phyloP scores from a whole-genome alignment of 2,113 vertebrate genomes.

The Clarias gariepinus region DNA sequence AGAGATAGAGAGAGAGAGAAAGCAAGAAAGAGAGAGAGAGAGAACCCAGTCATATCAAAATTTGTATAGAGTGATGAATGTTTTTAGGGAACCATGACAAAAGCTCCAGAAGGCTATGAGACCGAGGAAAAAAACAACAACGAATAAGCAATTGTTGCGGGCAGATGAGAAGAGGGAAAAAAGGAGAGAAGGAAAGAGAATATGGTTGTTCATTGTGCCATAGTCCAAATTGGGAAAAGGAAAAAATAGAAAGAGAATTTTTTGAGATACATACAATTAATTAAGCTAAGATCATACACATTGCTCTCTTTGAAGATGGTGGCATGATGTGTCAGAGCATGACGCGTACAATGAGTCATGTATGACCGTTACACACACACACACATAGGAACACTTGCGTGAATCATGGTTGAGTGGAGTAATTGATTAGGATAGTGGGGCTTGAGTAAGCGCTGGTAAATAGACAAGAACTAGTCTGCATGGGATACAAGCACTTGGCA shows the following conservation, averaged over 20 bases:
- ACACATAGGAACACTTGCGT: background rate
- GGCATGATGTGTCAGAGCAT: slow-evolving; percentile 1
- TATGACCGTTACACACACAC: background rate
- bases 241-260: background rate
- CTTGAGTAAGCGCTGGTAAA: background rate
- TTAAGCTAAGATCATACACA: background rate
- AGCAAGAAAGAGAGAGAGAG: background rate
- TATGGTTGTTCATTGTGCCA: background rate
- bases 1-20: background rate
- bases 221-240: background rate
- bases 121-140: slow-evolving; percentile 25
- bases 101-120: slow-evolving; percentile 31
- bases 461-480: slow-evolving; percentile 3
- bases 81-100: slow-evolving; percentile 30
- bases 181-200: background rate
- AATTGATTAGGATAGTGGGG: slow-evolving; percentile 21
- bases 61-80: slow-evolving; percentile 4
- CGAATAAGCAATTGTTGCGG: background rate
- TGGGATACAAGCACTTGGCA: slow-evolving; percentile 32
- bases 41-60: background rate
- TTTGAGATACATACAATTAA: background rate
- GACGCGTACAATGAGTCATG: slow-evolving; percentile 34
- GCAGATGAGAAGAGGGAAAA: slow-evolving; percentile 5
- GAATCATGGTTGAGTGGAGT: slow-evolving; percentile 30
- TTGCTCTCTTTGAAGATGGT: background rate